Conservation (phyloP, 1,140 invertebrate genomes). For the Ostrea denselamellosa region DNA sequence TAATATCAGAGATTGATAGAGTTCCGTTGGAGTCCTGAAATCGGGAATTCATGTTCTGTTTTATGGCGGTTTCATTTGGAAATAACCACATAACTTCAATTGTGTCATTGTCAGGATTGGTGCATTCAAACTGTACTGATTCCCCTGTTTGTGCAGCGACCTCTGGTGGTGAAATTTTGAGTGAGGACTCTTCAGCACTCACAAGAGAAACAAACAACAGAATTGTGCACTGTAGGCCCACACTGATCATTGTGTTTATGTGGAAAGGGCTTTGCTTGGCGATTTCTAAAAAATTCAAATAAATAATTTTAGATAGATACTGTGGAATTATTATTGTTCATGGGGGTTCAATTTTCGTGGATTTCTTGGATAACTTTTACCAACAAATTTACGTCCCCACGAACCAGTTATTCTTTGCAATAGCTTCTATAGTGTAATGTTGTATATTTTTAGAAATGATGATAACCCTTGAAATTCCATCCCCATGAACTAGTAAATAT, state of each 20-base stretch:
- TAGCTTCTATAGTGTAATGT: too few species aligned
- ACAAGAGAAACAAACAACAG: not conserved
- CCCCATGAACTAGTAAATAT: too few species aligned
- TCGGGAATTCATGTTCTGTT: not conserved
- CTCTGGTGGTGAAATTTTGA: slow-evolving; percentile 38
- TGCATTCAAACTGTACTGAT: slow-evolving; percentile 45
- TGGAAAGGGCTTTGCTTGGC: too few species aligned
- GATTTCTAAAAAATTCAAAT: too few species aligned
- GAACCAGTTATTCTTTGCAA: too few species aligned
- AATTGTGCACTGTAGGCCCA: not conserved
- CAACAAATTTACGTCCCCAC: too few species aligned
- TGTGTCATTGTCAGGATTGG: slow-evolving; percentile 26
- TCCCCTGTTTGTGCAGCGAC: slow-evolving; percentile 42
- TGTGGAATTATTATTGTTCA: too few species aligned
- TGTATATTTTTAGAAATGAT: too few species aligned
- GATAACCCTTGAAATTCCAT: too few species aligned
- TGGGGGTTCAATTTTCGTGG: too few species aligned
- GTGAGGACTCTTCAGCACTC: not conserved
- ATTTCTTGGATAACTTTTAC: too few species aligned
- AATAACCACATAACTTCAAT: slow-evolving; percentile 43
- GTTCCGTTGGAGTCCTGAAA: slow-evolving; percentile 40
- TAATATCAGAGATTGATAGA: not conserved
- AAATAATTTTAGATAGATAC: too few species aligned
- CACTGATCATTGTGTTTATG: not conserved
- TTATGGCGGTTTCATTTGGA: slow-evolving; percentile 39